Evolutionary conservation across 2,888 invertebrate species (phyloP), one percentile per base, ranked within the genome.

Genomic region (Andrena fulva): DNA sequence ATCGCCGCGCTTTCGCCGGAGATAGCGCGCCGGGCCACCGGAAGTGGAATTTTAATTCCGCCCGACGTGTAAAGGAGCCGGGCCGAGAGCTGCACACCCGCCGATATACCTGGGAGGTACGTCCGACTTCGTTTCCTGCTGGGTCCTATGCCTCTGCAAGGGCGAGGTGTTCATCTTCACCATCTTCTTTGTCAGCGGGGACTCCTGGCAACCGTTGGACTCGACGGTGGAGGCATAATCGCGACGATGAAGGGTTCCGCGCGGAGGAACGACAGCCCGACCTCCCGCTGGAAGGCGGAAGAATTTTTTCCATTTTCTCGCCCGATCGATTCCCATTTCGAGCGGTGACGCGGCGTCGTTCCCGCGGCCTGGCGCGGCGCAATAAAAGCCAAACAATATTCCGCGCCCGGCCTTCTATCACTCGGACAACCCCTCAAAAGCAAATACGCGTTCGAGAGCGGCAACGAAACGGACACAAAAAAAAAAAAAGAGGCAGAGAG

Each of bases 351-450:
- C 42, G 56, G 16, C 54, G 42, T 48, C 35, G n/a, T 42, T 54
- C 52, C 67, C 63, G 42, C 42, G 56, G 10, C 42, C 42, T 12
- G 42, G 42, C 56, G 10, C 42, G 31, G 27, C 16, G 80, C 80
- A 80, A 80, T 80, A 67, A 80, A 80, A 71, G 80, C 66, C 71
- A 62, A 80, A 80, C 80, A 71, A 80, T 80, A 80, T 80, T 80
- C 42, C 80, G 52, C 80, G 48, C n/a, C 66, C 59, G 80, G 80
- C 67, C 66, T 67, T 80, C 80, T 67, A 80, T 80, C 80, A 63
- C 62, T 48, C 67, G 67, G 67, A 71, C 80, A 67, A 80, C 80
- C 80, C 80, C 80, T 80, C 80, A 80, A 80, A 80, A 71, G 54
- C 80, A 80, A 71, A 80, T 70, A 71, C 69, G 31, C 59, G 64